Evolutionary conservation across 2,888 invertebrate species (phyloP).

Genomic region (Rhorus exstirpatorius): DNA sequence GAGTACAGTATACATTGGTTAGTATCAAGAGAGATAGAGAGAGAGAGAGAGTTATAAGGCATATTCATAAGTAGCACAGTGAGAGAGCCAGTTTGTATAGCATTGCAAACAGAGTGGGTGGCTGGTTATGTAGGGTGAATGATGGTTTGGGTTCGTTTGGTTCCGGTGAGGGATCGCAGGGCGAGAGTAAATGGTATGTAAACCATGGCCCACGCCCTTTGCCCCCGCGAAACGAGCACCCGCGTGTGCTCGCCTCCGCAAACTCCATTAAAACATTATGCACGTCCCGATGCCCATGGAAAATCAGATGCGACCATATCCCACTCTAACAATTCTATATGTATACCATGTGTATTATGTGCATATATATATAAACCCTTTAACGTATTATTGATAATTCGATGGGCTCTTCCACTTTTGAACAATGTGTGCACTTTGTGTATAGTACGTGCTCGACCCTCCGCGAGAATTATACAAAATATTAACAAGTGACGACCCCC

Average conservation of each 20-base stretch:
- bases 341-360: background rate
- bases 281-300: conserved; percentile 86
- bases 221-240: conserved; percentile 73
- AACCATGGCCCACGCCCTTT: conserved; percentile 84
- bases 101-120: conserved; percentile 82
- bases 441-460: conserved; percentile 4
- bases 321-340: conserved; percentile 53
- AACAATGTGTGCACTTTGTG: conserved; percentile 33
- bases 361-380: conserved; percentile 10
- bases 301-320: conserved; percentile 84
- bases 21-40: conserved; percentile 1
- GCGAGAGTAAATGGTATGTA: conserved; percentile 86
- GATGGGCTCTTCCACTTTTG: conserved; percentile 37
- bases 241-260: conserved; percentile 80
- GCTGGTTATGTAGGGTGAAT: conserved; percentile 59
- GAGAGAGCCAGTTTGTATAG: conserved; percentile 83
- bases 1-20: conserved; percentile 15
- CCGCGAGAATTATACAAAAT: conserved; percentile 27
- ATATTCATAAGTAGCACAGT: conserved; percentile 77
- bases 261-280: conserved; percentile 86
- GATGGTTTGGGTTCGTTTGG: conserved; percentile 55
- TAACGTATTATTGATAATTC: conserved; percentile 59
- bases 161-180: conserved; percentile 77
- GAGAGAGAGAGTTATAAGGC: conserved; percentile 54
- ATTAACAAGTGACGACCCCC: conserved; percentile 16